These are phyloP conservation scores for Philonicus albiceps DNA, from an alignment of 2,888 invertebrate genomes.

Conservation along the genomic window DNA sequence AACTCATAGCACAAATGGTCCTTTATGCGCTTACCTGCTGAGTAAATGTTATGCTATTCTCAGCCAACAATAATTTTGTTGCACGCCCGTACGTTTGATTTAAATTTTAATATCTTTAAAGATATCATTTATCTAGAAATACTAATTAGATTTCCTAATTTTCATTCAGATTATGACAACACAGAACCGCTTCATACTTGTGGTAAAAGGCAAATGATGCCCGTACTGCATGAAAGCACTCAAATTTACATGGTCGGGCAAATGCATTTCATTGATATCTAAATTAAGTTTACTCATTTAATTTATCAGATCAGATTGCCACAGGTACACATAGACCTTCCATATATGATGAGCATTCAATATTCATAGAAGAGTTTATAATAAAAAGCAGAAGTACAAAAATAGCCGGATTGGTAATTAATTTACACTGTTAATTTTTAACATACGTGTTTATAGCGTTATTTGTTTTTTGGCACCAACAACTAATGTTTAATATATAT, in stretches of 20 bases:
- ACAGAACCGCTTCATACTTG: background rate
- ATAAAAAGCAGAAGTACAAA: background rate
- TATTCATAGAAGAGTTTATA: background rate
- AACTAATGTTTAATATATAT: too few species aligned
- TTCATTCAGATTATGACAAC: background rate
- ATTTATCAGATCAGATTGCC: background rate
- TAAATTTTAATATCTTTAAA: background rate
- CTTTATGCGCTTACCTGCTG: too few species aligned
- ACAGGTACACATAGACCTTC: background rate
- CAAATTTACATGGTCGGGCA: background rate
- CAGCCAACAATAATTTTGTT: background rate
- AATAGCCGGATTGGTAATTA: too few species aligned
- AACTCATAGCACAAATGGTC: too few species aligned
- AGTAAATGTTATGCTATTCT: background rate
- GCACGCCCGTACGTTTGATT: background rate
- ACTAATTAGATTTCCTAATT: background rate
- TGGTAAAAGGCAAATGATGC: background rate
- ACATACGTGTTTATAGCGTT: too few species aligned
- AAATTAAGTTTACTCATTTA: background rate
- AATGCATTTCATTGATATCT: background rate
- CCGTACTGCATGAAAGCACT: background rate
- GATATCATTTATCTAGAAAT: background rate
- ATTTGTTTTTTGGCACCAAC: too few species aligned
- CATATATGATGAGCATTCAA: background rate
- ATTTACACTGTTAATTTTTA: too few species aligned